A percentile compares a stretch with the other conserved stretches of the same genome.
Conservation (phyloP, 2,797 vertebrate genomes). For the Cirrhinus molitorella region DNA sequence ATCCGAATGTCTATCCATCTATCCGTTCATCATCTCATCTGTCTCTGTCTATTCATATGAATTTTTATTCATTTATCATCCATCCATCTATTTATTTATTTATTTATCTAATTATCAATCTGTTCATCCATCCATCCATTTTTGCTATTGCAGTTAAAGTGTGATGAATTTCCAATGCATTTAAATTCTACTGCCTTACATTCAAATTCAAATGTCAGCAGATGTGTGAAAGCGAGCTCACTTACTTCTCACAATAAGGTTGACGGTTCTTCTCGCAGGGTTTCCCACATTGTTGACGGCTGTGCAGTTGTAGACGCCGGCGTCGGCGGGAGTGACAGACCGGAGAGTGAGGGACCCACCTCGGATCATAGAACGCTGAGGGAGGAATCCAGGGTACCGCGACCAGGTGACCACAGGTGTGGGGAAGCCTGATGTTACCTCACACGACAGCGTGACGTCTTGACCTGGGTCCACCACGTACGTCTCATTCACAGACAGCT, state of each 20-base stretch:
- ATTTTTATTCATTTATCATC: too few relatives aligned
- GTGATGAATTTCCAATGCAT: not conserved
- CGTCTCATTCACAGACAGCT: slow-evolving; percentile 92
- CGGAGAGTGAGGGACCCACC: slow-evolving; percentile 85
- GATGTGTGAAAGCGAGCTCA: slow-evolving; percentile 6
- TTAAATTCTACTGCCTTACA: not conserved
- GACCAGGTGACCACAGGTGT: slow-evolving; percentile 88
- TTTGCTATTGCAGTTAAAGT: not conserved
- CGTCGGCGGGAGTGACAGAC: slow-evolving; percentile 84
- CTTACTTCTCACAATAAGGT: slow-evolving; percentile 91
- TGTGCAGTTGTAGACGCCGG: slow-evolving; percentile 94
- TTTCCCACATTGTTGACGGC: slow-evolving; percentile 97
- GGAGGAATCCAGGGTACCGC: slow-evolving; percentile 86
- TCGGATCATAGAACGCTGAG: slow-evolving; percentile 82
- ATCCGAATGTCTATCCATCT: too few relatives aligned
- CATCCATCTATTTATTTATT: not conserved
- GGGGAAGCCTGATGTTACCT: slow-evolving; percentile 88
- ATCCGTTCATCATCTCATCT: too few relatives aligned
- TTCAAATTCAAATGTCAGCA: not conserved
- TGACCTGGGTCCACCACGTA: slow-evolving; percentile 93
- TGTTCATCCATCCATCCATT: not conserved
- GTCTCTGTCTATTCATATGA: too few relatives aligned
- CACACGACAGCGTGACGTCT: slow-evolving; percentile 89
- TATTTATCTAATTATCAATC: not conserved
- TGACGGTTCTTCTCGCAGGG: slow-evolving; percentile 92